Percentiles rank a stretch among this genome's conserved stretches.
These are phyloP conservation scores for Mamestra configurata DNA, from an alignment of 1,140 invertebrate species.

Conservation along the genomic window DNA sequence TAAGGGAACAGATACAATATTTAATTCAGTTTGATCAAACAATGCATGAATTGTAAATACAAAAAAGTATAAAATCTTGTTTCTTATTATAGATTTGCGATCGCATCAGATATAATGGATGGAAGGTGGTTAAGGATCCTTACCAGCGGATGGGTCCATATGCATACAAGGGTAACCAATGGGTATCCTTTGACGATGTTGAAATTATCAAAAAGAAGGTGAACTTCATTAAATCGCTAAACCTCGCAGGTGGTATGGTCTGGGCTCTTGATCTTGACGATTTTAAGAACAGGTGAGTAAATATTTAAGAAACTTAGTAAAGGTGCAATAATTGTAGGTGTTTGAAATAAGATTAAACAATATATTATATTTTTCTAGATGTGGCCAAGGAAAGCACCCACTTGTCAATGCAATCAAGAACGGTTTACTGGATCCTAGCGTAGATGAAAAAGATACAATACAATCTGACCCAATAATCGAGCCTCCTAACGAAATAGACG, in stretches of 20 bases:
- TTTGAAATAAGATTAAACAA: background rate
- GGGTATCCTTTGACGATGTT: conserved; percentile 96
- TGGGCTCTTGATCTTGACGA: conserved; percentile 97
- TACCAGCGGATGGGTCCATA: conserved; percentile 94
- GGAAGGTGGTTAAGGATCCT: conserved; percentile 93
- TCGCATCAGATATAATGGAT: conserved; percentile 92
- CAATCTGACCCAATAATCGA: conserved; percentile 61
- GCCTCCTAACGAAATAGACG: conserved; percentile 68
- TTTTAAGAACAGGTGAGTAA: conserved; percentile 90
- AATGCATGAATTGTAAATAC: background rate
- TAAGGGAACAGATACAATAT: conserved; percentile 64
- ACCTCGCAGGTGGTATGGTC: conserved; percentile 96
- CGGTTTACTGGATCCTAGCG: conserved; percentile 88
- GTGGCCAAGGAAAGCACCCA: conserved; percentile 93
- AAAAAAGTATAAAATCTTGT: background rate
- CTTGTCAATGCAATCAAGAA: conserved; percentile 91
- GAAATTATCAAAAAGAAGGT: conserved; percentile 94
- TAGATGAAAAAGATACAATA: conserved; percentile 60
- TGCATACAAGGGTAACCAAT: conserved; percentile 95
- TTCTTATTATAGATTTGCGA: conserved; percentile 91
- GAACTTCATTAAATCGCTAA: conserved; percentile 92
- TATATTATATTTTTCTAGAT: conserved; percentile 80
- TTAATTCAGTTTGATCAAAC: background rate
- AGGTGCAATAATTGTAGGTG: background rate
- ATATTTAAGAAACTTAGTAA: background rate